Base-by-base conservation (phyloP, 2,113 vertebrate genomes). In the Natator depressus region DNA sequence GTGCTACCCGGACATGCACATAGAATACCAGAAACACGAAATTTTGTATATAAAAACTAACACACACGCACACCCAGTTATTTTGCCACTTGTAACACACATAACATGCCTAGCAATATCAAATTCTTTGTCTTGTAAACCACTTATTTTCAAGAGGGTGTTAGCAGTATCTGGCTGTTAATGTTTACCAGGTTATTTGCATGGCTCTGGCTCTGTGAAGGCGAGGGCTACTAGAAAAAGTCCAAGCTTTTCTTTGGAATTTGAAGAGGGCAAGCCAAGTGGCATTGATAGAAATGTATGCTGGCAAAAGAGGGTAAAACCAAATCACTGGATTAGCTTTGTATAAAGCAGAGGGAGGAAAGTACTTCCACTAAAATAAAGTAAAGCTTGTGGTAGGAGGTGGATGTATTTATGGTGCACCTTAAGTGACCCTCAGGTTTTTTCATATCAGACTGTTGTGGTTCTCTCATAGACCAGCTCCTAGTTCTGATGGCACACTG, bases 1-100 rank as follows among this genome's bases (percentile, higher is more conserved):
- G 88, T 96, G 95, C 96, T 94, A 95, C 79, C 92, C 94, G 82
- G 93, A 95, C 85, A 93, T 85, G 46, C 46, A 87, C 72, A 85
- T 1, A 13, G 85, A 94, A 91, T 94, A 96, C 91, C 84, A 93
- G 81, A 88, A 76, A 97, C 95, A 91, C 80, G 47, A 97, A 97
- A 90, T 85, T 50, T 35, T 69, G 80, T 94, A 89, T 84, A 95
- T 94, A 95, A 93, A 90, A 90, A 51, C 35, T 25, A 19, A 80
- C 38, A 20, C 53, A 10, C 42, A 42, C 20, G 7, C 53, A 2
- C 53, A 22, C 2, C 19, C 2, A 8, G 17, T 87, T 49, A 47
- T 85, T 50, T 95, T 72, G 38, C 82, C 91, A 55, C 65, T 90
- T 96, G 94, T 94, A 42, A 91, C 55, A 85, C 27, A 81, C 55